Conservation (phyloP, 2,113 vertebrate species). For the Amphiprion percula region DNA sequence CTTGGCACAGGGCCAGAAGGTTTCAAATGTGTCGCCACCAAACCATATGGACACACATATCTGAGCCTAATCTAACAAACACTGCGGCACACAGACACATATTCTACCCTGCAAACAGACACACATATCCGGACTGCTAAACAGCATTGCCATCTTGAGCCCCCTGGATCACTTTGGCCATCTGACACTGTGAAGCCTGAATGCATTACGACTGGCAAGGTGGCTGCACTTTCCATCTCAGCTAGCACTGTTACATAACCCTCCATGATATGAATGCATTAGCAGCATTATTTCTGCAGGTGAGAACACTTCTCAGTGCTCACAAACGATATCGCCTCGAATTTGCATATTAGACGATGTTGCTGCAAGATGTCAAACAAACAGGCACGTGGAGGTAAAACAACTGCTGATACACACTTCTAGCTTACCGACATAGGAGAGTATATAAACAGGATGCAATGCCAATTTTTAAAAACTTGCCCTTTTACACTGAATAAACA, state of each 20-base stretch:
- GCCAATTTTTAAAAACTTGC: neutral
- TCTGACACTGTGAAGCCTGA: constrained; percentile 65
- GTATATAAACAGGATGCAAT: neutral
- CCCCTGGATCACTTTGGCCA: constrained; percentile 62
- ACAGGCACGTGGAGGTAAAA: constrained; percentile 11
- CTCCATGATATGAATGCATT: constrained; percentile 59
- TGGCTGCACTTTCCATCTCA: constrained; percentile 60
- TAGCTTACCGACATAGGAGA: neutral
- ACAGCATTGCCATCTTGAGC: constrained; percentile 73
- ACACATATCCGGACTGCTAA: constrained; percentile 62
- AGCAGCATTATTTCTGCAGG: constrained; percentile 54
- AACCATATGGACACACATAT: constrained; percentile 78
- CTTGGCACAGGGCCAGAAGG: constrained; percentile 60
- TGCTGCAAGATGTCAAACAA: constrained; percentile 14
- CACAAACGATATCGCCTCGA: neutral
- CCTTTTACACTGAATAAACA: neutral
- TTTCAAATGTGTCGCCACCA: constrained; percentile 62
- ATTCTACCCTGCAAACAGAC: constrained; percentile 34
- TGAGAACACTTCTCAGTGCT: constrained; percentile 48
- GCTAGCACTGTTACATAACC: constrained; percentile 67
- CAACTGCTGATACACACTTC: neutral
- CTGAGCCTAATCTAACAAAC: constrained; percentile 63
- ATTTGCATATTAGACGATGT: constrained; percentile 31
- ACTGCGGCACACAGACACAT: constrained; percentile 47
- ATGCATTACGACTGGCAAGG: constrained; percentile 68